Conservation (phyloP, 2,888 invertebrate genomes). For the Mylabris sibirica region DNA sequence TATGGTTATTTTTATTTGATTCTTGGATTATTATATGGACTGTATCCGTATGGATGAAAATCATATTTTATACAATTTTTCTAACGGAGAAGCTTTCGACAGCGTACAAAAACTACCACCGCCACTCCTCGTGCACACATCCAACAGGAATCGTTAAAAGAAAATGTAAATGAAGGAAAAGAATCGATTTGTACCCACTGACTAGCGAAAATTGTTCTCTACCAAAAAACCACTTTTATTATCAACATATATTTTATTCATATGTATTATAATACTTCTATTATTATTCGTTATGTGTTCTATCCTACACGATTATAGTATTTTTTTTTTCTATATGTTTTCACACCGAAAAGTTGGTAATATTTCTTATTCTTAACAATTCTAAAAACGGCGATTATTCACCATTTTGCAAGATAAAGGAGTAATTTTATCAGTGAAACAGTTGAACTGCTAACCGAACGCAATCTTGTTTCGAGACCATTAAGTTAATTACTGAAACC, state of each 20-base stretch:
- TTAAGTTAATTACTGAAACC: conserved; percentile 62
- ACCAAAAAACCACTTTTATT: conserved; percentile 28
- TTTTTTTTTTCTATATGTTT: no score
- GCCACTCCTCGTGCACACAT: conserved; percentile 32
- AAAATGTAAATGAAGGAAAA: background rate
- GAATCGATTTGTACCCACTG: conserved; percentile 48
- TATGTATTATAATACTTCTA: conserved; percentile 52
- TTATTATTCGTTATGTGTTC: conserved; percentile 31
- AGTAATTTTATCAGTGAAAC: conserved; percentile 61
- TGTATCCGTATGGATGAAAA: conserved; percentile 64
- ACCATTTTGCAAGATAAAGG: conserved; percentile 57
- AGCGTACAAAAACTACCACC: background rate
- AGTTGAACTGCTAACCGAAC: conserved; percentile 61
- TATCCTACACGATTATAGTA: no score
- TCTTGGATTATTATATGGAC: conserved; percentile 64
- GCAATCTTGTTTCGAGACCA: conserved; percentile 63
- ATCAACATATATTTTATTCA: background rate
- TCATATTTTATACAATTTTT: conserved; percentile 60
- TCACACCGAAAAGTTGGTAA: background rate
- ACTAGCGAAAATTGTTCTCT: conserved; percentile 56
- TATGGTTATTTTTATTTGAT: conserved; percentile 64
- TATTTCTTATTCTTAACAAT: conserved; percentile 19
- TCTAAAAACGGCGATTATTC: conserved; percentile 45
- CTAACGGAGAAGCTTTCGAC: conserved; percentile 49
- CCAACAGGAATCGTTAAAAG: background rate